Evolutionary conservation across 2,888 invertebrate genomes (phyloP), one percentile per base, ranked within the genome.

Genomic region (Diplazon laetatorius): DNA sequence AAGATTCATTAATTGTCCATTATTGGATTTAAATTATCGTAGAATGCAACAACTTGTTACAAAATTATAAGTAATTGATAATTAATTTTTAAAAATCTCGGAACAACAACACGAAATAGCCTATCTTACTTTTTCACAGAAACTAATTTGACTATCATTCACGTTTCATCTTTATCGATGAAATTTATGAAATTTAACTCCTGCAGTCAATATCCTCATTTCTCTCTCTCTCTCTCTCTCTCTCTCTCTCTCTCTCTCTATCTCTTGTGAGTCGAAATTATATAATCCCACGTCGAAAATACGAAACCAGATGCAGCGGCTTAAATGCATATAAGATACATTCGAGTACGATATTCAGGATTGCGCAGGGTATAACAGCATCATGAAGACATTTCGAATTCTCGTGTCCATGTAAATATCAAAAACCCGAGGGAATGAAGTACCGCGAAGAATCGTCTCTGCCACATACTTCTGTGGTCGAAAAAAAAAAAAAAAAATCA

Each of bases 401-500:
- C 6, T n/a, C 35, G 35, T 50, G 42, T 65, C 10, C 39, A 42
- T 60, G 25, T 39, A 71, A 44, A 68, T 18, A 25, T 30, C 35
- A 48, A 63, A 52, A 30, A 2, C 30, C 30, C 42, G 46, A 20
- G 9, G 46, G 16, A 44, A 52, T 46, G 30, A 18, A 71, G 63
- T 66, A 74, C 62, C 70, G 71, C 76, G 70, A 74, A 77, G 71
- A 75, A 72, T 75, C 55, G 20, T 73, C 48, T 42, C 73, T 42
- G 57, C 18, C 48, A 52, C 46, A 46, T 60, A 55, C 71, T 18
- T 25, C 62, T 52, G 60, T 55, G 39, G 62, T 10, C 37, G 10
- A 44, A 14, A 30, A 10, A n/a, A n/a, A n/a, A n/a, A n/a, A n/a
- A n/a, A n/a, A n/a, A n/a, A n/a, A n/a, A n/a, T n/a, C n/a, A n/a